Base-by-base conservation (phyloP, 2,888 invertebrate species). In the Drosophila lacicola region DNA sequence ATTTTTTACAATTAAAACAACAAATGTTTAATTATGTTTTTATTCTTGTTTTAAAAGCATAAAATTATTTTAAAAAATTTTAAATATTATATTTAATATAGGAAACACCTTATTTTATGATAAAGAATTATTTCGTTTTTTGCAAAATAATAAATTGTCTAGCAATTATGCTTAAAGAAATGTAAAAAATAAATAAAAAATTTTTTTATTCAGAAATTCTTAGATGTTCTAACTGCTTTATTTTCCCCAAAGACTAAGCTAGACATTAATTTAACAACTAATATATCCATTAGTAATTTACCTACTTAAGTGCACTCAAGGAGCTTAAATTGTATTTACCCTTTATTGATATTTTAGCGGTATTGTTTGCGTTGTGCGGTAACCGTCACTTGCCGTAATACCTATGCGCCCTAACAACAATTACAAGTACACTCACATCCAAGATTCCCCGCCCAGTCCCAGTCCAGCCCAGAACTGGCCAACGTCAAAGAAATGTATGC, bases 401-500 rank as follows among this genome's bases (percentile, higher is more conserved):
- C 42, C 41, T 8, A 2, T 10, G 10, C 37, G 34, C 25, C 5
- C 19, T 41, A 41, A 42, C 34, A 41, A 49, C 34, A 41, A 49
- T 33, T 41, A 33, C 49, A 45, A 51, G 39, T 4, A 41, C 41
- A 36, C 56, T 39, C 51, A 53, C 39, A 51, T 37, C 14, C 45
- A 36, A 46, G 46, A 54, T 41, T 39, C 34, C 55, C 21, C 44
- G n/a, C 25, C 45, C 13, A 34, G n/a, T 5, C 34, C 54, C 34
- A 25, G 45, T 4, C 39, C 13, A 46, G 8, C 17, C 29, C 39
- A 6, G 51, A 79, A 65, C 80, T 86, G 83, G 73, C 69, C 69
- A 66, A 51, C 64, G 50, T 36, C 56, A 66, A 70, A 63, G 74
- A 74, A 83, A 84, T 84, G 76, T 84, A 87, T 84, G 89, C 84